Conservation (phyloP, 2,888 invertebrate genomes). For the Synanthedon vespiformis region DNA sequence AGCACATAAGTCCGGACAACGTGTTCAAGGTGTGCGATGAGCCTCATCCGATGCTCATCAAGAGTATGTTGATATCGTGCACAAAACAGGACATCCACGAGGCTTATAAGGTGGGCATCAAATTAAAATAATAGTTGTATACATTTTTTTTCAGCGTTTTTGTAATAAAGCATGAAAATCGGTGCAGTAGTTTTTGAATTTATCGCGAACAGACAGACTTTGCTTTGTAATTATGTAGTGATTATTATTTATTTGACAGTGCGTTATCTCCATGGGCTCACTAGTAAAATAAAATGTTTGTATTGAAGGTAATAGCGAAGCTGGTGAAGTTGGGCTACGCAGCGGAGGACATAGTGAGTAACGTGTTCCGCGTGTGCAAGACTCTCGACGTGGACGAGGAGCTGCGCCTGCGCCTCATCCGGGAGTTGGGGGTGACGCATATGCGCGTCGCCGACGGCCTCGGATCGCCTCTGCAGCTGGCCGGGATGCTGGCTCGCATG, state of each 20-base stretch:
- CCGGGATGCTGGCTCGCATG: constrained; percentile 86
- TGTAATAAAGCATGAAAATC: too few species aligned
- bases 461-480: constrained; percentile 88
- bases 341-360: constrained; percentile 95
- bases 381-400: constrained; percentile 84
- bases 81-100: constrained; percentile 83
- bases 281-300: too few species aligned
- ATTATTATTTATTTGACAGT: too few species aligned
- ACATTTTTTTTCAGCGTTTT: not conserved
- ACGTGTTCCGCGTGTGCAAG: constrained; percentile 94
- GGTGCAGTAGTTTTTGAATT: too few species aligned
- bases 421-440: constrained; percentile 92
- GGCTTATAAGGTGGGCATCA: constrained; percentile 75
- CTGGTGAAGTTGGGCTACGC: constrained; percentile 96
- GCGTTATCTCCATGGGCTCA: not conserved
- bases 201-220: too few species aligned
- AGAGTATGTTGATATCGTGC: constrained; percentile 91
- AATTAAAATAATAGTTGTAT: not conserved
- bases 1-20: constrained; percentile 89
- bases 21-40: constrained; percentile 99
- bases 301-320: constrained; percentile 79
- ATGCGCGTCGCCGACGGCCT: constrained; percentile 92
- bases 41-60: constrained; percentile 94
- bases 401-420: constrained; percentile 85
- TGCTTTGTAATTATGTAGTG: too few species aligned